phyloP scores from a whole-genome alignment of 2,113 vertebrate genomes.

The Ranitomeya imitator region DNA sequence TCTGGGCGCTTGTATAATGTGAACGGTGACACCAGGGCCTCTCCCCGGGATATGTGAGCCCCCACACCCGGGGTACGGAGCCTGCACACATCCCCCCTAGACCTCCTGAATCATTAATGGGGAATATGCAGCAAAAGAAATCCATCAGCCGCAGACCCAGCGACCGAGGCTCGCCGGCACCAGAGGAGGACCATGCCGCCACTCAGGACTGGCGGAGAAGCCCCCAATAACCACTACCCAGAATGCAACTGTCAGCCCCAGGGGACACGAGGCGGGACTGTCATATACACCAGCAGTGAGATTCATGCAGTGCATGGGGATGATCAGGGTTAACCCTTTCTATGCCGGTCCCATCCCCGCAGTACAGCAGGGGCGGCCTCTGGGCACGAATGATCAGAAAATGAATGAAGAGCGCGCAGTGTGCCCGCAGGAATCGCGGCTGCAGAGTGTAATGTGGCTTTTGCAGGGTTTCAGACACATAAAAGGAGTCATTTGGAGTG shows the following conservation, averaged over 20 bases:
- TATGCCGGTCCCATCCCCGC: background rate
- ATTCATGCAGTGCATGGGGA: no score
- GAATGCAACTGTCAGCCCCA: background rate
- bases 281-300: no score
- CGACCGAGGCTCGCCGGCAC: background rate
- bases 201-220: background rate
- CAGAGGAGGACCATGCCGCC: background rate
- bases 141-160: background rate
- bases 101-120: constrained; percentile 7
- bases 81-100: background rate
- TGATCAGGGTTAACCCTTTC: background rate
- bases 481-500: background rate
- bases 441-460: background rate
- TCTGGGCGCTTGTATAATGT: background rate
- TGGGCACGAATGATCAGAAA: background rate
- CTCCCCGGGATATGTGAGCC: background rate
- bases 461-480: background rate
- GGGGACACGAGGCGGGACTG: background rate
- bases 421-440: no score
- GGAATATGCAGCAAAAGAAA: background rate
- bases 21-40: background rate
- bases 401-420: background rate
- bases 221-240: background rate
- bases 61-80: background rate
- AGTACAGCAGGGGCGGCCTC: background rate